Conservation (phyloP, 2,113 vertebrate species). For the Mystacornis crossleyi region DNA sequence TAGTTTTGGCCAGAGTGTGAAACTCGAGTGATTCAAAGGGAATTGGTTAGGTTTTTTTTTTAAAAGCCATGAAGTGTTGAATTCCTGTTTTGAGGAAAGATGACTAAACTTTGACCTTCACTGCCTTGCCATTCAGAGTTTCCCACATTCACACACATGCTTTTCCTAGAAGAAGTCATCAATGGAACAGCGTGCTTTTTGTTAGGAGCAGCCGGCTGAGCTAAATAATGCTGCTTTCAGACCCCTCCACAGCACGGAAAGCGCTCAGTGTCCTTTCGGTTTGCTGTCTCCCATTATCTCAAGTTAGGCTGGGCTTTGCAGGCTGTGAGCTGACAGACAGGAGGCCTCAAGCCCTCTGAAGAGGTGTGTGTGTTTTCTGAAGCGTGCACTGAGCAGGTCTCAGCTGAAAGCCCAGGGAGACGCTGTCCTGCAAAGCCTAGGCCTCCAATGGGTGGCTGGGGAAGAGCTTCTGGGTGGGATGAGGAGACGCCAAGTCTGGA, state of each 20-base stretch:
- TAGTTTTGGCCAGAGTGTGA: neutral
- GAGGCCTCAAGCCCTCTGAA: neutral
- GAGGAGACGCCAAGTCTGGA: neutral
- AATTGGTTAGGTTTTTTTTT: neutral
- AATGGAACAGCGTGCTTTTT: conserved; percentile 58
- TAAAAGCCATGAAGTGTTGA: neutral
- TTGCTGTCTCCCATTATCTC: neutral
- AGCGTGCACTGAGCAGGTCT: accelerated
- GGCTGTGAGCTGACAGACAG: neutral
- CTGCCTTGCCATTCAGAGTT: neutral
- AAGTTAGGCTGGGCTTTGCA: neutral
- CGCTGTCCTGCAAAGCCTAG: neutral
- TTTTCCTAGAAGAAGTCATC: conserved; percentile 46
- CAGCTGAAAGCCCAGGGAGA: neutral
- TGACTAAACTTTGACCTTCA: conserved; percentile 57
- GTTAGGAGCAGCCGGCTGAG: neutral
- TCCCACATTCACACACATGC: neutral
- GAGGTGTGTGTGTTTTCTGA: neutral
- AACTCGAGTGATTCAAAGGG: neutral
- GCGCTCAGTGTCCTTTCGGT: neutral
- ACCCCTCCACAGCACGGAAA: accelerated
- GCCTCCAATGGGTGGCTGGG: neutral
- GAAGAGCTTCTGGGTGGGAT: neutral
- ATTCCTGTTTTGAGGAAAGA: neutral
- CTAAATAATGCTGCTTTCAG: conserved; percentile 26